Evolutionary conservation across 2,113 vertebrate genomes (phyloP).

Genomic region (Callocephalon fimbriatum): DNA sequence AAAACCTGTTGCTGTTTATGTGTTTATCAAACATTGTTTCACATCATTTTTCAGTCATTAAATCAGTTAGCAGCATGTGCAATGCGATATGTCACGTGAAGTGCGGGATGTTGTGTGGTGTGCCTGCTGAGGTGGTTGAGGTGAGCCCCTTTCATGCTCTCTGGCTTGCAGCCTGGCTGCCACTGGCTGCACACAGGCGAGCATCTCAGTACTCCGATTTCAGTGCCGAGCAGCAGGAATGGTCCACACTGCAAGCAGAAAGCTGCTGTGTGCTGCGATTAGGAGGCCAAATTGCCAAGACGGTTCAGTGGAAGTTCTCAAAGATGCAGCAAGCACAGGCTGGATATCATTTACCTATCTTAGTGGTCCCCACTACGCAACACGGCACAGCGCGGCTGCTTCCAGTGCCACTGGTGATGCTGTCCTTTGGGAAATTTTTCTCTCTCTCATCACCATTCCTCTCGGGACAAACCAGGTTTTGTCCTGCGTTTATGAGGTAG

Average conservation of each 20-base stretch:
- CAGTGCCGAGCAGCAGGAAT: not conserved
- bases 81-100: not conserved
- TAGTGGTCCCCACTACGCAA: not conserved
- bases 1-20: not conserved
- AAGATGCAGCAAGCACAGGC: not conserved
- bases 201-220: not conserved
- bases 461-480: fast-evolving
- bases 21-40: not conserved
- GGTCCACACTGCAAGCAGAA: not conserved
- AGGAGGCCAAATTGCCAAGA: not conserved
- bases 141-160: not conserved
- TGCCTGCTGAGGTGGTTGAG: no score
- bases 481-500: not conserved
- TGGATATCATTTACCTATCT: not conserved
- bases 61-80: not conserved
- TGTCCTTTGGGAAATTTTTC: not conserved
- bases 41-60: not conserved
- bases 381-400: fast-evolving
- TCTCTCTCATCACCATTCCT: not conserved
- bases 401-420: not conserved
- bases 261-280: not conserved
- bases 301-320: not conserved
- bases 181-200: not conserved
- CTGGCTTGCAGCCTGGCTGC: not conserved
- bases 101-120: not conserved